These are phyloP conservation scores for Acronicta aceris DNA, from an alignment of 2,888 invertebrate genomes.

Conservation along the genomic window DNA sequence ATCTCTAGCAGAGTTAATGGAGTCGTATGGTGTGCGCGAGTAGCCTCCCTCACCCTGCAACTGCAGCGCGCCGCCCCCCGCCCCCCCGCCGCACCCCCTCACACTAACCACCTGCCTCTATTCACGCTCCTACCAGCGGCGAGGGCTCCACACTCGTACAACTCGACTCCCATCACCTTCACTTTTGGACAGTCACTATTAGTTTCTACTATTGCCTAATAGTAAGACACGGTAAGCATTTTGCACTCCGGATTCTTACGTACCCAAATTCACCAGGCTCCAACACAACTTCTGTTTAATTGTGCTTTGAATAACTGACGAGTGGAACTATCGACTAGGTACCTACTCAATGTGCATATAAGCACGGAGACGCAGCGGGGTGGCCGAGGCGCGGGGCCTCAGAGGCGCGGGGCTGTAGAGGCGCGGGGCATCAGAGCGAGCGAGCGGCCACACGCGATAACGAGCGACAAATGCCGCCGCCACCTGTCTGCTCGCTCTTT, in stretches of 20 bases:
- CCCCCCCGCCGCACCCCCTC: conserved; percentile 16
- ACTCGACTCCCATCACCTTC: no score
- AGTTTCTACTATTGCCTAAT: no score
- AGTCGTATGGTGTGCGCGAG: conserved; percentile 16
- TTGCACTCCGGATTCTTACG: no score
- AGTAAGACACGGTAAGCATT: no score
- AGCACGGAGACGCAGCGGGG: conserved; percentile 11
- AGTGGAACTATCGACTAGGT: conserved; percentile 23
- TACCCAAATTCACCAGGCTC: neutral
- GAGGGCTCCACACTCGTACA: no score
- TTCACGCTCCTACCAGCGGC: neutral
- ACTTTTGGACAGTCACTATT: no score
- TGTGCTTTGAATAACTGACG: conserved; percentile 7
- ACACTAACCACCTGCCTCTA: conserved; percentile 29
- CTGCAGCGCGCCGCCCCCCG: conserved; percentile 33
- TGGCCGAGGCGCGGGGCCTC: conserved; percentile 8
- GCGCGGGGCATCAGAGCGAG: no score
- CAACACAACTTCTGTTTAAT: neutral
- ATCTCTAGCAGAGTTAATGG: conserved; percentile 32
- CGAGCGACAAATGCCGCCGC: no score
- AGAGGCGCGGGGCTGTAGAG: conserved; percentile 9
- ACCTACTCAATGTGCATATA: conserved; percentile 13
- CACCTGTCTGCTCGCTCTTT: neutral
- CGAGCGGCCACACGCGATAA: no score
- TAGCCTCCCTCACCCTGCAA: conserved; percentile 45